These are phyloP conservation scores for Dasypolia templi DNA, from an alignment of 2,888 invertebrate species.

Conservation along the genomic window DNA sequence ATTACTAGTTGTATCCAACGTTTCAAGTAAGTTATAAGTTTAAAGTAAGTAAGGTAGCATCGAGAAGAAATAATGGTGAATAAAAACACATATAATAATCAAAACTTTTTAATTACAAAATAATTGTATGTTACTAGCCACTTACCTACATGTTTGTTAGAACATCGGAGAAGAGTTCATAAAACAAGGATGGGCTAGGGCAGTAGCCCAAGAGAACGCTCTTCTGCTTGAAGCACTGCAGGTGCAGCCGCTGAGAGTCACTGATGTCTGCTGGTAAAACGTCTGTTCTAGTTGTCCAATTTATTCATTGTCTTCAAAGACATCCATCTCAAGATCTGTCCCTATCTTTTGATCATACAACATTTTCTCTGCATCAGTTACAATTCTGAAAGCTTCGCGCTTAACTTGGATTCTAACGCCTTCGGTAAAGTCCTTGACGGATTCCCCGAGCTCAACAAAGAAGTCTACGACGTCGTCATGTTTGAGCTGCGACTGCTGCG, in stretches of 20 bases:
- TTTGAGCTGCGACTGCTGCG: not conserved
- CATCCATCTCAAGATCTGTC: not conserved
- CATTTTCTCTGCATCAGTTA: constrained; percentile 33
- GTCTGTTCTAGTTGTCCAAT: too few species aligned
- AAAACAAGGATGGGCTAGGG: not conserved
- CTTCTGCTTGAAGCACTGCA: not conserved
- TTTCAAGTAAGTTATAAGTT: too few species aligned
- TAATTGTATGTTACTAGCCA: not conserved
- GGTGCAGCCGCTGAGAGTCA: not conserved
- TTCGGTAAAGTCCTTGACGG: constrained; percentile 31
- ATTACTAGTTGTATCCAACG: not conserved
- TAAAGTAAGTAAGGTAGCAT: not conserved
- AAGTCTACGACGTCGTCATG: constrained; percentile 16
- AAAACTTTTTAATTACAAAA: not conserved
- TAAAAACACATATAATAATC: too few species aligned
- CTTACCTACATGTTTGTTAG: not conserved
- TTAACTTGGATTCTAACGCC: constrained; percentile 26
- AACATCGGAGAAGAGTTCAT: not conserved
- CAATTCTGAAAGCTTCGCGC: constrained; percentile 34
- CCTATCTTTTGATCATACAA: constrained; percentile 10
- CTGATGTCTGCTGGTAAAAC: not conserved
- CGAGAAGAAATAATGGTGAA: not conserved
- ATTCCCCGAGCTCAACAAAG: constrained; percentile 23
- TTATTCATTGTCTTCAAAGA: not conserved
- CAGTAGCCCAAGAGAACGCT: not conserved